phyloP scores from a whole-genome alignment of 2,888 invertebrate genomes.

The Bugula neritina region DNA sequence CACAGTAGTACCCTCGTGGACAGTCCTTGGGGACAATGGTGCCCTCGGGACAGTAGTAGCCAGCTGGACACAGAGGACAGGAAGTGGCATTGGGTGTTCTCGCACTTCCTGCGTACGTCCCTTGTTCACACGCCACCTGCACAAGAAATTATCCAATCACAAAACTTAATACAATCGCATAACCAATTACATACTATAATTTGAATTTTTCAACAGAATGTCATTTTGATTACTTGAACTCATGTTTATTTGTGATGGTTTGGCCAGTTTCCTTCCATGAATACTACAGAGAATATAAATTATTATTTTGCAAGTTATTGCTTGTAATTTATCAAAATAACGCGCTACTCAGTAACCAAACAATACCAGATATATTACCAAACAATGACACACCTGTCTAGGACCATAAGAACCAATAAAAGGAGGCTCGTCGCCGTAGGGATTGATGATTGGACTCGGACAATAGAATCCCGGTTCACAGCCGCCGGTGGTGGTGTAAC shows the following conservation, averaged over 20 bases:
- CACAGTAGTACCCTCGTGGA: constrained; percentile 44
- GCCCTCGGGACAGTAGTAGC: constrained; percentile 44
- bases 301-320: no score
- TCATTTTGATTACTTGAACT: no score
- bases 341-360: no score
- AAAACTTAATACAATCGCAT: neutral
- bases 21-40: constrained; percentile 39
- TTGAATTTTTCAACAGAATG: no score
- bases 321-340: no score
- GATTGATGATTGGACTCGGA: constrained; percentile 42
- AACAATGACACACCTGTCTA: constrained; percentile 39
- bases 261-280: no score
- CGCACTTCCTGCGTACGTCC: constrained; percentile 41
- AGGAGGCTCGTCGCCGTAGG: constrained; percentile 38
- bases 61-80: constrained; percentile 42
- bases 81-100: constrained; percentile 39
- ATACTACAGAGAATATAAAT: no score
- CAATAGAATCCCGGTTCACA: constrained; percentile 48
- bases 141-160: neutral
- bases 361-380: no score
- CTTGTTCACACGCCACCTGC: constrained; percentile 46
- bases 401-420: constrained; percentile 46
- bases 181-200: neutral
- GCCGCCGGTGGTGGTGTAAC: constrained; percentile 34
- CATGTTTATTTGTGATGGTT: no score